Evolutionary conservation across 23 tunicate genomes (phyloP), one percentile per base, ranked within the genome.

Genomic region (Styela plicata): DNA sequence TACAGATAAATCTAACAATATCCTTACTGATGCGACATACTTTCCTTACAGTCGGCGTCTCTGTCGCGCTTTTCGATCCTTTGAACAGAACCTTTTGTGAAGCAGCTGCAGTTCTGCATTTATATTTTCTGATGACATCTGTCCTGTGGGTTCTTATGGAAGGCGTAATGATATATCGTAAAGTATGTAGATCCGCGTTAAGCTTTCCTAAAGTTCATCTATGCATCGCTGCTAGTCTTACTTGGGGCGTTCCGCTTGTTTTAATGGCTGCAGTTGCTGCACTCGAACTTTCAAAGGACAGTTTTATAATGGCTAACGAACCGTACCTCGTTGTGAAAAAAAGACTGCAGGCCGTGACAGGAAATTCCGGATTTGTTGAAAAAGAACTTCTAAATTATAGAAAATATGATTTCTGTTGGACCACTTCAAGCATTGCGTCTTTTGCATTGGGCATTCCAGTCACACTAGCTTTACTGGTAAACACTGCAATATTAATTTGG

Each of bases 351-450:
- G 16, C 77, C 34, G 77, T 29, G 17, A 13, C 13, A 3, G 3
- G 20, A 16, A 30, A 71, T 32, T 22, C 77, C 36, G 36, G 29
- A 3, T 2, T 30, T 34, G 7, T 30, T 21, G 32, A 71, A 21
- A 3, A 5, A 2, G 77, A 71, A 32, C 24, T 71, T 33, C 29
- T 34, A 5, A 31, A 32, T 3, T 71, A 71, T 17, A 33, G 36
- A 13, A 71, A 71, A 29, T 71, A 26, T 32, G 77, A 71, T 31
- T 71, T 28, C 17, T 71, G 77, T 71, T 71, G 77, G 77, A 71
- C 37, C 17, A 71, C 77, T 3, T 71, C 77, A 71, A 17, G 29
- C 17, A 3, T 71, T 33, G 77, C 34, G 5, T 30, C 77, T 16
- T 28, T 30, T 34, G 77, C 77, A 2, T 28, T 71, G 24, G 32